phyloP scores from a whole-genome alignment of 2,888 invertebrate species.

The Microchrysa polita region DNA sequence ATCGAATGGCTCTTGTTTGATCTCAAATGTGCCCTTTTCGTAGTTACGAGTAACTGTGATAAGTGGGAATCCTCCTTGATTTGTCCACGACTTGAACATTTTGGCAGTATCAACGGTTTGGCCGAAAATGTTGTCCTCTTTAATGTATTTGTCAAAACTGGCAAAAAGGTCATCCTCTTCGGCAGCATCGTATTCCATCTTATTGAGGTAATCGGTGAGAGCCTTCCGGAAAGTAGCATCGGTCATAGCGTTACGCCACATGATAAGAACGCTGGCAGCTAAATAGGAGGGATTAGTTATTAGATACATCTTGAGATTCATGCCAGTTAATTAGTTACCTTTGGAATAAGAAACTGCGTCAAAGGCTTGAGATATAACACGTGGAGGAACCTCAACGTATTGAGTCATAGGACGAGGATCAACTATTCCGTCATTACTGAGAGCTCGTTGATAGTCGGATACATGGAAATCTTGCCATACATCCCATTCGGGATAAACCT shows the following conservation, averaged over 20 bases:
- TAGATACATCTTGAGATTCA: too few species aligned
- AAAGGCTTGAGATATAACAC: slow-evolving; percentile 83
- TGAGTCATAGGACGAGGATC: slow-evolving; percentile 84
- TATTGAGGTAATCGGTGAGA: slow-evolving; percentile 2
- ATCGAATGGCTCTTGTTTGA: slow-evolving; percentile 65
- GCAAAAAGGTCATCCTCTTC: slow-evolving; percentile 52
- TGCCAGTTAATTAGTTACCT: slow-evolving; percentile 64
- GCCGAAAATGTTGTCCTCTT: slow-evolving; percentile 53
- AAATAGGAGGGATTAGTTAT: too few species aligned
- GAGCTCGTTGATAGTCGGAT: slow-evolving; percentile 77
- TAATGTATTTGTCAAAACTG: slow-evolving; percentile 53
- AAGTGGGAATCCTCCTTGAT: slow-evolving; percentile 70
- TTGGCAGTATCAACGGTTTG: slow-evolving; percentile 58
- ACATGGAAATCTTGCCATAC: slow-evolving; percentile 80
- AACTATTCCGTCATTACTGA: slow-evolving; percentile 76
- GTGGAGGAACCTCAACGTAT: slow-evolving; percentile 79
- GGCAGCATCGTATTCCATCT: slow-evolving; percentile 46
- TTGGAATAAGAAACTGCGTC: slow-evolving; percentile 89
- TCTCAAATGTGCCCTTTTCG: slow-evolving; percentile 60
- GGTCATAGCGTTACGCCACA: slow-evolving; percentile 67
- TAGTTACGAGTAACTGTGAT: slow-evolving; percentile 68
- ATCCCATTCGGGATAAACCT: slow-evolving; percentile 58
- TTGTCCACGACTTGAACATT: slow-evolving; percentile 68
- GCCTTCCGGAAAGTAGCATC: slow-evolving; percentile 18
- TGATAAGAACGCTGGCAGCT: slow-evolving; percentile 71